Evolutionary conservation across 2,113 vertebrate species (phyloP).

Genomic region (Leiothrix lutea): DNA sequence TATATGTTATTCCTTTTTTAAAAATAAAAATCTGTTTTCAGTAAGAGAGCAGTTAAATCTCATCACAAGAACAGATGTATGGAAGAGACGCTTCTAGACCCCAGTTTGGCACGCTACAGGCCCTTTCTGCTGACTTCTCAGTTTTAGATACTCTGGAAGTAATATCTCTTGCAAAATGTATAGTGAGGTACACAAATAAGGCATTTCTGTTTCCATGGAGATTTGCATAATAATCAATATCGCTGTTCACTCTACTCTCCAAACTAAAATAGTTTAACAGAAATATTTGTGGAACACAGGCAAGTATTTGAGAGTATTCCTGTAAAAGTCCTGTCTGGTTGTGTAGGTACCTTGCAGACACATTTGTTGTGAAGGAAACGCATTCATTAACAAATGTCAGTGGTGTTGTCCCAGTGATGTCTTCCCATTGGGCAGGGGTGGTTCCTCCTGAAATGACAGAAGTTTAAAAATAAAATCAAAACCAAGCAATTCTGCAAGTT

Average conservation of each 20-base stretch:
- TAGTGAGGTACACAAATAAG: background rate
- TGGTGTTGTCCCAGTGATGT: constrained; percentile 96
- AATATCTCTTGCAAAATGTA: background rate
- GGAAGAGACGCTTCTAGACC: background rate
- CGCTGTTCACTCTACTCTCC: background rate
- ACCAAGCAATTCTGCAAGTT: background rate
- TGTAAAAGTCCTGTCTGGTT: background rate
- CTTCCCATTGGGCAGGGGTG: constrained; percentile 97
- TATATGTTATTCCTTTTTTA: background rate
- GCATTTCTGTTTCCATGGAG: background rate
- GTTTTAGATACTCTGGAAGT: background rate
- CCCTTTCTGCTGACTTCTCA: background rate
- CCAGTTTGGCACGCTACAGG: background rate
- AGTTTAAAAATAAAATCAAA: background rate
- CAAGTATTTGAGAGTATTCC: background rate
- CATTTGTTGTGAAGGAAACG: constrained; percentile 97
- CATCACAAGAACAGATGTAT: background rate
- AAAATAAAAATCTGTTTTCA: background rate
- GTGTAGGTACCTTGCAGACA: constrained; percentile 88
- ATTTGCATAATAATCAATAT: background rate
- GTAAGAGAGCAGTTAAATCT: background rate
- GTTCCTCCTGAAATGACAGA: constrained; percentile 84
- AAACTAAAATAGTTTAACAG: background rate
- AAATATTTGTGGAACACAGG: background rate
- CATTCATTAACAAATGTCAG: constrained; percentile 95